Base-by-base conservation (phyloP, 2,113 vertebrate species). In the Corydoras maculifer region DNA sequence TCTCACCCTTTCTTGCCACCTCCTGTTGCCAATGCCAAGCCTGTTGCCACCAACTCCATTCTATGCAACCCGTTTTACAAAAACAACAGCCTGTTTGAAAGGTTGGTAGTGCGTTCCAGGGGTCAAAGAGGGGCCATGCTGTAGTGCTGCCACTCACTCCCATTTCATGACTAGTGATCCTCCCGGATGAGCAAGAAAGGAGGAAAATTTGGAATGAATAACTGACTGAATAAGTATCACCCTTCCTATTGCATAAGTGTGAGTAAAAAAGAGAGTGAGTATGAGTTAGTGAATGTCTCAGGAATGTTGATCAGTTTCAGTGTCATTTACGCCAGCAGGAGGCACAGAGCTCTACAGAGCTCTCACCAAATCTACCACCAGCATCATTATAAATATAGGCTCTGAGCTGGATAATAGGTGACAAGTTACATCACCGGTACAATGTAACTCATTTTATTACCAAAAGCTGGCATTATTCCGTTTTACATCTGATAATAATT, bases 71-170 rank as follows among this genome's bases (percentile, higher is more conserved):
- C 13, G 18, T 25, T 25, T 25, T 25, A 25, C 53, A 58, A 63
- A 78, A 77, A 87, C 86, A 84, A 83, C 75, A 79, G 85, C 72
- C 76, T 77, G 76, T 77, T 84, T 82, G 75, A 80, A 72, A 72
- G 77, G 79, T 76, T 72, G 82, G 78, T 84, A 72, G 82, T 76
- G 82, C 75, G 84, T 87, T 82, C 85, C 82, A 79, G 86, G 87
- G 89, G 89, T 90, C 88, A 90, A 84, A 76, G 81, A 80, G 73
- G 83, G 89, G 89, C 82, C 87, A 25, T 25, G 18, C 18, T 25
- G 18, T 25, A 25, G 60, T 59, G 76, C 77, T 87, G 88, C 88
- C 89, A 87, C 82, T 68, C 85, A 86, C 80, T 83, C 65, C 57
- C 31, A 51, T 75, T 78, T 78, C 73, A 73, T 78, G 77, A 69